Percentiles rank a stretch among this genome's conserved stretches.
Evolutionary conservation across 2,888 invertebrate species (phyloP).

Genomic region (Eupithecia subfuscata): DNA sequence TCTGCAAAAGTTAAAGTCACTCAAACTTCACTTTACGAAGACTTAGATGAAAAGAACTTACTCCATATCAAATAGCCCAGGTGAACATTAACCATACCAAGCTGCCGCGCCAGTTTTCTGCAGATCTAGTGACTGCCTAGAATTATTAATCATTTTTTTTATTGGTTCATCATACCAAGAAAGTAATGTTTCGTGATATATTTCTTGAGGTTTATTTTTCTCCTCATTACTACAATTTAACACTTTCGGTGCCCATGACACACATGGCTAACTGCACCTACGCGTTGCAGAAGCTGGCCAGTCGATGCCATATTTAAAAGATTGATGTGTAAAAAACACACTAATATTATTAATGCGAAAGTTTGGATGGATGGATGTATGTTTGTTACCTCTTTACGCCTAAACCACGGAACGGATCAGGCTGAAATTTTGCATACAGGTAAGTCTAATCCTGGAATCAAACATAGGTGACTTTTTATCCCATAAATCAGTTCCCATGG

Average conservation of each 20-base stretch:
- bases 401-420: no score
- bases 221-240: neutral
- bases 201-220: neutral
- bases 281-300: neutral
- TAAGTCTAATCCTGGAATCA: no score
- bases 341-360: no score
- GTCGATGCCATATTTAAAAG: neutral
- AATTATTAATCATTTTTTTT: neutral
- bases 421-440: no score
- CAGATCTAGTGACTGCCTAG: neutral
- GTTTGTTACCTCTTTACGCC: no score
- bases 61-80: slow-evolving; percentile 24
- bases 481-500: no score
- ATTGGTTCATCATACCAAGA: neutral
- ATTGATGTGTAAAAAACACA: no score
- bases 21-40: slow-evolving; percentile 8
- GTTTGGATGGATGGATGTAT: no score
- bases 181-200: neutral
- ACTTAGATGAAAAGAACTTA: slow-evolving; percentile 21
- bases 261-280: neutral
- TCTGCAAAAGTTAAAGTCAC: neutral
- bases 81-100: slow-evolving; percentile 31
- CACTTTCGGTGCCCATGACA: neutral
- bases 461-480: no score
- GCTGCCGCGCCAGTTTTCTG: slow-evolving; percentile 28